Conservation (phyloP, 2,888 invertebrate species). For the Stenchaetothrips biformis region DNA sequence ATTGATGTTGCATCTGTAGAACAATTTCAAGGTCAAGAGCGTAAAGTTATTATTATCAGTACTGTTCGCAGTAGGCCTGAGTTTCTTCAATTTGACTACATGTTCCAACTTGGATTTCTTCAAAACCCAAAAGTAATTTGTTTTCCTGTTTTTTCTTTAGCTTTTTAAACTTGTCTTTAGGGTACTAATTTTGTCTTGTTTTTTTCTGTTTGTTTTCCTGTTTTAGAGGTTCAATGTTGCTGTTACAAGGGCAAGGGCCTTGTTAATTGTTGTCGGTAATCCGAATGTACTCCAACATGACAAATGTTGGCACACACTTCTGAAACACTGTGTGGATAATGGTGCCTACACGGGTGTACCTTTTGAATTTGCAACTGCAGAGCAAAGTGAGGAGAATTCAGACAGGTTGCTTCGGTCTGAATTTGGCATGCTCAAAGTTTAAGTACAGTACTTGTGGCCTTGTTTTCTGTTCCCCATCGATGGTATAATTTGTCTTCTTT, state of each 20-base stretch:
- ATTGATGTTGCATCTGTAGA: slow-evolving; percentile 78
- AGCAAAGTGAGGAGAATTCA: not conserved
- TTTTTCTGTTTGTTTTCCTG: slow-evolving; percentile 40
- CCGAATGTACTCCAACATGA: slow-evolving; percentile 36
- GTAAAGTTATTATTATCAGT: slow-evolving; percentile 71
- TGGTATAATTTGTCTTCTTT: too few species aligned
- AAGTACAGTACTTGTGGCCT: too few species aligned
- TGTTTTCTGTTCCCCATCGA: too few species aligned
- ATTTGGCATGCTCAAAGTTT: too few species aligned
- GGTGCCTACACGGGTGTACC: slow-evolving; percentile 31
- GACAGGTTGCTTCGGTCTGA: too few species aligned
- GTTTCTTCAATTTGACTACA: slow-evolving; percentile 52
- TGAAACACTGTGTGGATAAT: slow-evolving; percentile 34
- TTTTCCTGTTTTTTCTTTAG: slow-evolving; percentile 1
- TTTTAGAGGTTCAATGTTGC: slow-evolving; percentile 70
- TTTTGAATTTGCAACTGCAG: not conserved
- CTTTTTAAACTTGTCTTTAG: too few species aligned
- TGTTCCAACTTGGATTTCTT: slow-evolving; percentile 54
- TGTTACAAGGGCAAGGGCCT: slow-evolving; percentile 65
- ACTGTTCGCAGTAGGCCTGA: slow-evolving; percentile 66
- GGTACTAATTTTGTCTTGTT: not conserved
- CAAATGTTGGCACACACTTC: slow-evolving; percentile 34
- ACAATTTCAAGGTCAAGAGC: slow-evolving; percentile 83
- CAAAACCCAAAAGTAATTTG: slow-evolving; percentile 51
- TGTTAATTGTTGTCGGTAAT: slow-evolving; percentile 53